Evolutionary conservation across 2,888 invertebrate species (phyloP).

Genomic region (Lumbricus terrestris): DNA sequence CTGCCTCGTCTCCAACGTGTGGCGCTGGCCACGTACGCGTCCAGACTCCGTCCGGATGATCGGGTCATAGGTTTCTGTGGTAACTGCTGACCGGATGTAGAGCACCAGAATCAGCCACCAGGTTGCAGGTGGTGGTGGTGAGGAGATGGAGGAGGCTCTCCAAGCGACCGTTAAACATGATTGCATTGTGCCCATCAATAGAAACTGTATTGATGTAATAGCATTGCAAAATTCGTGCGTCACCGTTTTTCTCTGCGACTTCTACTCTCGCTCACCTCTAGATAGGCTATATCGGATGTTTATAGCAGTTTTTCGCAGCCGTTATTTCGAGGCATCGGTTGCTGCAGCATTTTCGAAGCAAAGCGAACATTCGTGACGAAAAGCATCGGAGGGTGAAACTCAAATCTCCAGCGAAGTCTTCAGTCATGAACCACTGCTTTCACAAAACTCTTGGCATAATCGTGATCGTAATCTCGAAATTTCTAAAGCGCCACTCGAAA

Average conservation of each 20-base stretch:
- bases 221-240: not conserved
- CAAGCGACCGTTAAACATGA: not conserved
- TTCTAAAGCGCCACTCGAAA: too few species aligned
- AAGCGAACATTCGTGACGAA: not conserved
- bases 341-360: not conserved
- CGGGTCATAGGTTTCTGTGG: conserved; percentile 22
- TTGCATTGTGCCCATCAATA: not conserved
- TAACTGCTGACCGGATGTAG: not conserved
- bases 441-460: not conserved
- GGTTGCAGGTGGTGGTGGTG: not conserved
- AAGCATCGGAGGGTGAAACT: not conserved
- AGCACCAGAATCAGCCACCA: not conserved
- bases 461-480: too few species aligned
- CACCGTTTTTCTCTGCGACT: not conserved
- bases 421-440: not conserved
- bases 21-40: conserved; percentile 29
- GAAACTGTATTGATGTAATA: not conserved
- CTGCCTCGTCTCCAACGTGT: conserved; percentile 29
- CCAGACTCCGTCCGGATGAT: conserved; percentile 33
- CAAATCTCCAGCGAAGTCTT: not conserved
- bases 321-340: not conserved
- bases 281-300: too few species aligned
- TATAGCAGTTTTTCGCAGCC: not conserved
- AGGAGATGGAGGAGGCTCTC: not conserved
- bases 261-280: not conserved